These are phyloP conservation scores for Sialis fuliginosa DNA, from an alignment of 2,888 invertebrate genomes.

Conservation along the genomic window DNA sequence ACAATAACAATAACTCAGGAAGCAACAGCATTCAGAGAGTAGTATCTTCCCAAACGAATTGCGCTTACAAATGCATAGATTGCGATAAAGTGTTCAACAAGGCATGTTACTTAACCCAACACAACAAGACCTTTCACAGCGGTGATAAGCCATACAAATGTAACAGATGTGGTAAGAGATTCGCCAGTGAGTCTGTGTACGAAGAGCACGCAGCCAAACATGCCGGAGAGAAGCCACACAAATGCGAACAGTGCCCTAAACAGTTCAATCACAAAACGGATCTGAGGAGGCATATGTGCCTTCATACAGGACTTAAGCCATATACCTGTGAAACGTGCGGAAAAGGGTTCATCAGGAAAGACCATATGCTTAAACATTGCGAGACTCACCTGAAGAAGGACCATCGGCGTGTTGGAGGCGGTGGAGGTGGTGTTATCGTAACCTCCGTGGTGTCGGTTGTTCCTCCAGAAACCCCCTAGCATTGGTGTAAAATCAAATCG, in stretches of 20 bases:
- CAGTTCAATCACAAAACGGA: constrained; percentile 86
- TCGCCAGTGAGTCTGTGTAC: constrained; percentile 50
- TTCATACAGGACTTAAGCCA: constrained; percentile 74
- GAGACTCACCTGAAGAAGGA: constrained; percentile 45
- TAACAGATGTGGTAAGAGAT: constrained; percentile 69
- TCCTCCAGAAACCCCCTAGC: neutral
- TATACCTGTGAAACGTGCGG: constrained; percentile 65
- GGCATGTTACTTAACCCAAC: constrained; percentile 76
- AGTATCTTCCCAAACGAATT: constrained; percentile 8
- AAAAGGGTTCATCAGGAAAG: constrained; percentile 78
- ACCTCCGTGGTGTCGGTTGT: neutral
- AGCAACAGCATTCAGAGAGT: constrained; percentile 5
- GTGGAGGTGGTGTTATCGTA: neutral
- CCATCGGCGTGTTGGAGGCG: neutral
- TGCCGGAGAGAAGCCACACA: constrained; percentile 68
- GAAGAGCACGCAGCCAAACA: constrained; percentile 62
- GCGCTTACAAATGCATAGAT: constrained; percentile 50
- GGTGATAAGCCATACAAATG: constrained; percentile 78
- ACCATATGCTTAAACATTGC: constrained; percentile 78
- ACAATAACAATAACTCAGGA: constrained; percentile 7
- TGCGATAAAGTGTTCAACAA: constrained; percentile 75
- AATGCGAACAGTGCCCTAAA: constrained; percentile 70
- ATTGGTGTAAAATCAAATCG: neutral
- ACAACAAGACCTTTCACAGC: constrained; percentile 76
- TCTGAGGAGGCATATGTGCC: constrained; percentile 67